Evolutionary conservation across 2,888 invertebrate species (phyloP), one percentile per base, ranked within the genome.

Genomic region (Aporophyla lueneburgensis): DNA sequence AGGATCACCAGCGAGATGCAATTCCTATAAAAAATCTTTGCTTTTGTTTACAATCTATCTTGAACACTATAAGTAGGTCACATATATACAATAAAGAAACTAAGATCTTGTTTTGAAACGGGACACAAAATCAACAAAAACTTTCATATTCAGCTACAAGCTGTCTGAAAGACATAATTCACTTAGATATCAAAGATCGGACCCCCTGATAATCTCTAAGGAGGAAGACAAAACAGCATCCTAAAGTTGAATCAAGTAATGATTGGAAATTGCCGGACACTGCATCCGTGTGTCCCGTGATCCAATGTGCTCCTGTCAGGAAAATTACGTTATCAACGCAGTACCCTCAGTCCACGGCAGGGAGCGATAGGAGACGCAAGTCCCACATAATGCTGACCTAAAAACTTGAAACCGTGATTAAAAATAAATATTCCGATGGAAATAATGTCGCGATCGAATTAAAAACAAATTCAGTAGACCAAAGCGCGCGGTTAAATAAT

Each of bases 291-390:
- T 65, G 71, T 71, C 40, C 14, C 76, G 40, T 61, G 59, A 56
- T 76, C 43, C 21, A 67, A 51, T 33, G 56, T 69, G 59, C 56
- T 43, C 21, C 19, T 46, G 27, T 62, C 59, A 24, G 62, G 68
- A 51, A 74, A 76, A 83, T 79, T 69, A 74, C 76, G 72, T 80
- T 76, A 83, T 76, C 67, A 74, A 66, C 69, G 65, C 61, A 5
- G 71, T 59, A 62, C 76, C 72, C 80, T 58, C 90, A 92, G 91
- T 91, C 74, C 71, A 71, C 56, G 83, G 75, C 80, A 78, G 73
- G 78, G 81, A 73, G 81, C 82, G 85, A 69, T 71, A 80, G 78
- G 84, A 84, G 80, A 79, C 83, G 86, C 89, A 83, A 67, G 75
- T 80, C 78, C 74, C 79, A 63, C 67, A 74, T 59, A 71, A 40